Evolutionary conservation across 2,888 invertebrate genomes (phyloP).

Genomic region (Polietes domitor): DNA sequence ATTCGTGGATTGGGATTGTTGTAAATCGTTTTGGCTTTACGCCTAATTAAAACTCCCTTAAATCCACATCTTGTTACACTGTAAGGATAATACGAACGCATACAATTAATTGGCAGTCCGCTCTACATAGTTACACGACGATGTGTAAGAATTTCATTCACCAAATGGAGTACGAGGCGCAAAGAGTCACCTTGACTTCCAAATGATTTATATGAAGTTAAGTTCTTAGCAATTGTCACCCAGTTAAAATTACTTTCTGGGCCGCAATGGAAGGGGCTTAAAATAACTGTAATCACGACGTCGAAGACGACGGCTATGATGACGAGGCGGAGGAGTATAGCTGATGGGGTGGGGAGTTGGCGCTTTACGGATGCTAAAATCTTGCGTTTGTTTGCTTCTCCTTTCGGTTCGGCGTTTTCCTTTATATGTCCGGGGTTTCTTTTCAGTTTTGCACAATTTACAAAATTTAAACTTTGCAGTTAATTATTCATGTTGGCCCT

Average conservation of each 20-base stretch:
- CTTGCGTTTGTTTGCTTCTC: not conserved
- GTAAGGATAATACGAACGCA: not conserved
- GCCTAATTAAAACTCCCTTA: no score
- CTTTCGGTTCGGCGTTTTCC: not conserved
- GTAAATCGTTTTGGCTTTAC: no score
- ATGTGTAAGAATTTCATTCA: no score
- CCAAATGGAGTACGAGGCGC: conserved; percentile 3
- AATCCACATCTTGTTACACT: not conserved
- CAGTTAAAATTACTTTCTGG: conserved; percentile 41
- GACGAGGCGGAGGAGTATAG: not conserved
- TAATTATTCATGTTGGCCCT: conserved; percentile 52
- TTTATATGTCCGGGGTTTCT: not conserved
- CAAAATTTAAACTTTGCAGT: conserved; percentile 39
- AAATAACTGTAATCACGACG: not conserved
- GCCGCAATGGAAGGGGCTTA: not conserved
- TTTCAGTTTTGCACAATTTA: conserved; percentile 29
- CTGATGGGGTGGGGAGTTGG: not conserved
- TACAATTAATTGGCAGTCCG: not conserved
- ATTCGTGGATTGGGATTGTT: no score
- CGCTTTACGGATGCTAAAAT: not conserved
- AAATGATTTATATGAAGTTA: conserved; percentile 60
- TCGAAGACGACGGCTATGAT: not conserved
- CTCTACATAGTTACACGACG: not conserved
- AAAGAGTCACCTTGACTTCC: conserved; percentile 59
- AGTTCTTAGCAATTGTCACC: conserved; percentile 53